These are phyloP conservation scores for Ramphastos sulfuratus DNA, from an alignment of 2,113 vertebrate genomes.

Conservation along the genomic window DNA sequence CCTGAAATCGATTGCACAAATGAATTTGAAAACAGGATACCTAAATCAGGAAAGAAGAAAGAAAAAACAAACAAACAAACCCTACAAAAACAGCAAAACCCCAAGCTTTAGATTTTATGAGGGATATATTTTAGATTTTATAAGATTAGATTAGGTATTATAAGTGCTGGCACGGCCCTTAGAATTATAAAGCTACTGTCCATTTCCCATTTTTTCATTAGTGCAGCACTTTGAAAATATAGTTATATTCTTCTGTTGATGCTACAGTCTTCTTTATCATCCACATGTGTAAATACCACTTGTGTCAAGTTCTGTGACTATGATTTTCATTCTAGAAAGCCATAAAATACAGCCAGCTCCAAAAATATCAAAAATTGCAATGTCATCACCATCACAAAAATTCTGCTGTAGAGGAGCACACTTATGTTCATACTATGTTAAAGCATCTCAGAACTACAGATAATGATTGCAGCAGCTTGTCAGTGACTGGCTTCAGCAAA, in stretches of 20 bases:
- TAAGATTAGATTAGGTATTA: neutral
- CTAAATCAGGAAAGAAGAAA: neutral
- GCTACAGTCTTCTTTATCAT: neutral
- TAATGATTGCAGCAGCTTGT: constrained; percentile 14
- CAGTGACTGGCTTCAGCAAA: constrained; percentile 43
- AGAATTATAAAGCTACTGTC: neutral
- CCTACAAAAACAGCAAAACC: too few relatives aligned
- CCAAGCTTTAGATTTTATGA: neutral
- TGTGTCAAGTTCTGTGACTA: neutral
- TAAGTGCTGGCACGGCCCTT: neutral
- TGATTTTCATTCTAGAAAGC: neutral
- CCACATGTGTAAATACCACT: neutral
- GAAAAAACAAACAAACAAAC: too few relatives aligned
- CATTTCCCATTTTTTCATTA: neutral
- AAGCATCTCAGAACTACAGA: neutral
- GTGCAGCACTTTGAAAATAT: neutral
- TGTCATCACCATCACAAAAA: neutral
- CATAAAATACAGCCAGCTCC: neutral
- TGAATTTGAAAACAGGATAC: neutral
- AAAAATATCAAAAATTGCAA: neutral
- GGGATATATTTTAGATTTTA: neutral
- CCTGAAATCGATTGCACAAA: neutral
- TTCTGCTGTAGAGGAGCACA: neutral
- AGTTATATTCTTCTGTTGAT: neutral
- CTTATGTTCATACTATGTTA: neutral